These are phyloP conservation scores for Panulirus ornatus DNA, from an alignment of 1,140 invertebrate species.

Conservation along the genomic window DNA sequence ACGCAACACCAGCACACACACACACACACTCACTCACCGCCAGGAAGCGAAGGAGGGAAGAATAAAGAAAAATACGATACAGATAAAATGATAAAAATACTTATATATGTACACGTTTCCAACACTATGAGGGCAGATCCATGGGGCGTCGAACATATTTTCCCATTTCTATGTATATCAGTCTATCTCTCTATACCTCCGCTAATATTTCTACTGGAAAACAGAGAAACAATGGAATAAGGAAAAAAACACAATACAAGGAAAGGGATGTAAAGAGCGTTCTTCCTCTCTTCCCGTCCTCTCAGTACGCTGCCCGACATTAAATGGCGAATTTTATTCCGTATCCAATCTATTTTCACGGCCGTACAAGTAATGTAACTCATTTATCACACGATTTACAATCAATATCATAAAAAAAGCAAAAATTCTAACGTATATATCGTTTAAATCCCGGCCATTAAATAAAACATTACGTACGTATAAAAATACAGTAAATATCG, in stretches of 20 bases:
- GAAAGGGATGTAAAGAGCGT: conserved; percentile 53
- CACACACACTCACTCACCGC: background rate
- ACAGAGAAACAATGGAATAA: background rate
- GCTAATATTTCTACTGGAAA: background rate
- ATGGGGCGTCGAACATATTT: background rate
- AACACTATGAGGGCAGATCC: background rate
- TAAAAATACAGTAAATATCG: conserved; percentile 50
- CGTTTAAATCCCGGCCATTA: background rate
- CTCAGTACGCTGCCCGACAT: conserved; percentile 59
- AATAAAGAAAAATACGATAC: conserved; percentile 56
- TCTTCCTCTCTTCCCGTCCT: conserved; percentile 59
- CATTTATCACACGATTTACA: background rate
- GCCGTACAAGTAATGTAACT: background rate
- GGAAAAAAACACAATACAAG: conserved; percentile 11
- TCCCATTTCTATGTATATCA: background rate
- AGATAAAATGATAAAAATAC: conserved; percentile 27
- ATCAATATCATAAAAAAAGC: no score
- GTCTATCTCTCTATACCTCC: background rate
- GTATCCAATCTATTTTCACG: background rate
- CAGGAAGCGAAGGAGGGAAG: conserved; percentile 68
- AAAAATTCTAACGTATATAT: background rate
- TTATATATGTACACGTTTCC: background rate
- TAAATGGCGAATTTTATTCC: conserved; percentile 55
- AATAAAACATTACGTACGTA: conserved; percentile 19
- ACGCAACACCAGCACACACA: background rate